Evolutionary conservation across 2,797 vertebrate species (phyloP), one percentile per base, ranked within the genome.

Genomic region (Xiphorhynchus erythropygius): DNA sequence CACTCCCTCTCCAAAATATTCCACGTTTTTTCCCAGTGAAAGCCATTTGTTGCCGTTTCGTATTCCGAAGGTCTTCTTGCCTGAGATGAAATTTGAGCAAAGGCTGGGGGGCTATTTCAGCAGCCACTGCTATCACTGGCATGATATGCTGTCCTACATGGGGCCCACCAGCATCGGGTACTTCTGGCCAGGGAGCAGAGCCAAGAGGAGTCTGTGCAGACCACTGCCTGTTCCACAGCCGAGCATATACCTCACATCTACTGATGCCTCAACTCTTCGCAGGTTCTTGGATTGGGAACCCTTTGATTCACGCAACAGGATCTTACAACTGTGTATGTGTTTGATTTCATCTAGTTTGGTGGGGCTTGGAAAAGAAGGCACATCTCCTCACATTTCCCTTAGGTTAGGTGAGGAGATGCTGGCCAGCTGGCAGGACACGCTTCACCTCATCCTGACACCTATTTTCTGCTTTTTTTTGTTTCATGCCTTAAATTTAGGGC

Each of bases 211-310:
- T 56, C 59, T 1, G 1, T 3, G 1, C 3, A 7, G 47, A n/a
- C 41, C 14, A 30, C 14, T 53, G 39, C n/a, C 33, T 62, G 41
- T 49, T 63, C 10, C 1, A 4, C n/a, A 8, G 39, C 25, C 0
- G 0, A 23, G 7, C 50, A 44, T 24, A 44, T 15, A 5, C 53
- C 65, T 77, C 0, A 0, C 19, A 6, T n/a, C 27, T 78, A 5
- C 44, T 1, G 0, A 24, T 46, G 8, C 15, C 25, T 41, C 7
- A 1, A 0, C 19, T 56, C 39, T 42, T 39, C 32, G 33, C 37
- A 6, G 52, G 37, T 33, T 56, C 39, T 73, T 47, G 16, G 5
- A 25, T 39, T 3, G 1, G 42, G 65, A 69, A 23, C 47, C 18
- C 22, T 76, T 64, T 1, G 5, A 12, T 69, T 46, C 30, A 11